phyloP scores from a whole-genome alignment of 2,113 vertebrate species.

The Corythaeola cristata region DNA sequence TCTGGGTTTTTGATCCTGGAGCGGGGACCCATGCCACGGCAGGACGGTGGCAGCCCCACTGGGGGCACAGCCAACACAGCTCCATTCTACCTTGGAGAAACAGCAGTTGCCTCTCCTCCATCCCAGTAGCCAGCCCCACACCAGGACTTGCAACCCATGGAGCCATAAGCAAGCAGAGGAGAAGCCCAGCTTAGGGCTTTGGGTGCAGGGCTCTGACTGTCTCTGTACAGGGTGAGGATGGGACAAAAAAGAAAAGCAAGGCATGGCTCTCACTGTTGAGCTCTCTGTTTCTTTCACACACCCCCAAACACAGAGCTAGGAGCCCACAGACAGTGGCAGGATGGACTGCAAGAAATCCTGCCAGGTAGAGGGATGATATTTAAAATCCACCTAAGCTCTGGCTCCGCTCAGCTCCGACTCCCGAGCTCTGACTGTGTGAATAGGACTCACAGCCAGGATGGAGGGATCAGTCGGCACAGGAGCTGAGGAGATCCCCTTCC shows the following conservation, averaged over 20 bases:
- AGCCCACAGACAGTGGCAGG: not conserved
- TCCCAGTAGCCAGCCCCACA: not conserved
- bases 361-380: not conserved
- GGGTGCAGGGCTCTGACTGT: not conserved
- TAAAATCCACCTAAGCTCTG: not conserved
- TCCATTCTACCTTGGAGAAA: not conserved
- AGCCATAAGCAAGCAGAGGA: not conserved
- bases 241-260: not conserved
- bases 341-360: not conserved
- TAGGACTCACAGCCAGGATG: not conserved
- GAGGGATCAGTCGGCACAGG: not conserved
- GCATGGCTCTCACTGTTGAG: not conserved
- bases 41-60: fast-evolving
- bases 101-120: not conserved
- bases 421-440: not conserved
- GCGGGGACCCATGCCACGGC: fast-evolving
- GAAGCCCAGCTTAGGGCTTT: not conserved
- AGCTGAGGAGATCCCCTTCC: not conserved
- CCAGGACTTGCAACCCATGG: not conserved
- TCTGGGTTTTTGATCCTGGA: not conserved
- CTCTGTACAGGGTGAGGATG: not conserved
- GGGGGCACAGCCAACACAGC: not conserved
- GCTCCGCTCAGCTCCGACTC: not conserved
- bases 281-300: not conserved
- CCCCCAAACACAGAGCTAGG: not conserved